Conservation (phyloP, 1,140 invertebrate species). For the Drosophila nasuta region DNA sequence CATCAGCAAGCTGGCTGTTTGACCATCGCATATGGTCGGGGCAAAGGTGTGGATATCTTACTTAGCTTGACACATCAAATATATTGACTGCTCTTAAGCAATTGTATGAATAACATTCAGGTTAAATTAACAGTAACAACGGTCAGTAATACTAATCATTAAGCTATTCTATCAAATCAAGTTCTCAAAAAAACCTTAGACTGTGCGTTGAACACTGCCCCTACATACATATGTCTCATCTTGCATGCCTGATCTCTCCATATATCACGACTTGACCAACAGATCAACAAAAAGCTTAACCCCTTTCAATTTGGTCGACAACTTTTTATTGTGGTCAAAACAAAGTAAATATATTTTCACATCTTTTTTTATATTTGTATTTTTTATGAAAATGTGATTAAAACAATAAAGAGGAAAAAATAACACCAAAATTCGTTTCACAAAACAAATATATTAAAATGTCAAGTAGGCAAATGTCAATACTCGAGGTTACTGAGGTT, state of each 20-base stretch:
- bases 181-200: too few species aligned
- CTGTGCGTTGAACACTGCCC: too few species aligned
- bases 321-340: slow-evolving; percentile 40
- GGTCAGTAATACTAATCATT: too few species aligned
- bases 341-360: slow-evolving; percentile 29
- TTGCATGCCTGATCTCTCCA: not conserved
- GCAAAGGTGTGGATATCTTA: slow-evolving; percentile 40
- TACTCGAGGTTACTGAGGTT: slow-evolving; percentile 44
- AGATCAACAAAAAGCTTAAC: slow-evolving; percentile 56
- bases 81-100: not conserved
- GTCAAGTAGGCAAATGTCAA: slow-evolving; percentile 75
- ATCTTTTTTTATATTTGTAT: not conserved
- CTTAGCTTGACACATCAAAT: slow-evolving; percentile 2
- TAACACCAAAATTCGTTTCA: slow-evolving; percentile 49
- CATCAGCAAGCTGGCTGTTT: not conserved
- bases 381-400: slow-evolving; percentile 50
- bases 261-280: slow-evolving; percentile 10
- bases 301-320: slow-evolving; percentile 40
- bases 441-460: slow-evolving; percentile 72
- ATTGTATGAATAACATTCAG: not conserved
- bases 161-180: too few species aligned
- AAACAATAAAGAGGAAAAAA: slow-evolving; percentile 32
- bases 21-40: slow-evolving; percentile 30
- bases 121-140: too few species aligned
- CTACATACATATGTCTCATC: not conserved